phyloP scores from a whole-genome alignment of 2,113 vertebrate species.

The Phalacrocorax aristotelis region DNA sequence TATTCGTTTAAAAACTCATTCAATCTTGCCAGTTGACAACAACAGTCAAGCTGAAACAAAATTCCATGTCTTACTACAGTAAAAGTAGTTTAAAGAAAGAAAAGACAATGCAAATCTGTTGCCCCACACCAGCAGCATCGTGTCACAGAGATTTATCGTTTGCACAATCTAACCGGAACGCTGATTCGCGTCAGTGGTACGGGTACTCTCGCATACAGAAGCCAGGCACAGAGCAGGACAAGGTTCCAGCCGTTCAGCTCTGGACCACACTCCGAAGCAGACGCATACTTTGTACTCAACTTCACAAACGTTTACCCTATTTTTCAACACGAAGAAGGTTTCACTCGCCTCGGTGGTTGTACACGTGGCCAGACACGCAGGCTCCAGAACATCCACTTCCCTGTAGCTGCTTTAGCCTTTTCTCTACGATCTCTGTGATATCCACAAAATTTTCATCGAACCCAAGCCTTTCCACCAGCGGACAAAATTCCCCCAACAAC shows the following conservation, averaged over 20 bases:
- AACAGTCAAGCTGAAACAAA: neutral
- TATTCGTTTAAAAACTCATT: neutral
- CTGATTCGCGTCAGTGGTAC: too few species aligned
- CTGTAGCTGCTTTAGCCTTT: slow-evolving; percentile 60
- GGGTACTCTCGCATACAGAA: neutral
- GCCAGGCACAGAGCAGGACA: too few species aligned
- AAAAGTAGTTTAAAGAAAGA: neutral
- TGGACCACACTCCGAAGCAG: neutral
- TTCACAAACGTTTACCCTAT: neutral
- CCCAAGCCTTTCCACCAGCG: slow-evolving; percentile 87
- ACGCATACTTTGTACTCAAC: neutral
- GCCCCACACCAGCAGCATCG: too few species aligned
- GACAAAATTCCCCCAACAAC: slow-evolving; percentile 83
- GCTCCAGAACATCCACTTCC: neutral
- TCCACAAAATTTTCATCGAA: slow-evolving; percentile 95
- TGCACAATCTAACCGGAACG: neutral
- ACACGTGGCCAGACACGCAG: slow-evolving; percentile 81
- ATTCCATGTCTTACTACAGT: neutral
- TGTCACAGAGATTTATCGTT: neutral
- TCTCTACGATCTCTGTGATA: slow-evolving; percentile 82
- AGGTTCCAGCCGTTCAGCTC: neutral
- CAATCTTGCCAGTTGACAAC: neutral
- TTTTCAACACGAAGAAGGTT: neutral
- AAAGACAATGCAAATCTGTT: neutral
- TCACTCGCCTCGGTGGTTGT: slow-evolving; percentile 76